Evolutionary conservation across 2,797 vertebrate genomes (phyloP), one percentile per base, ranked within the genome.

Genomic region (Melanogrammus aeglefinus): DNA sequence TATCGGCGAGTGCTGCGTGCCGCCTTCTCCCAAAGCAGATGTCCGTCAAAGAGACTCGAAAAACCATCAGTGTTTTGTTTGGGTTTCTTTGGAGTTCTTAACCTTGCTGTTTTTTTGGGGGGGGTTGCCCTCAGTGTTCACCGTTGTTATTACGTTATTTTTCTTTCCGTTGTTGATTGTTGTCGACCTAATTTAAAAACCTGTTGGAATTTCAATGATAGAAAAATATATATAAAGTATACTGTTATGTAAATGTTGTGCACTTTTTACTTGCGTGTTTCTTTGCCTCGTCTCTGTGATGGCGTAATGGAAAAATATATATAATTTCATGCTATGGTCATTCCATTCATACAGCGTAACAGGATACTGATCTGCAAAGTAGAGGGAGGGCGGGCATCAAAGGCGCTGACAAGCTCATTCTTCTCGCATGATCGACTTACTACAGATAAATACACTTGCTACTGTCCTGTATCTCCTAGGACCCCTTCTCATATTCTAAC

Each of bases 181-280:
- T 80, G 76, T 86, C 73, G 71, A 41, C 82, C 83, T 87, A 88
- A 88, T 86, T 86, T 80, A 84, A 85, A 87, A 31, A 66, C 69
- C 47, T 86, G 81, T 88, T 80, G 57, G 80, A 70, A 74, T 80
- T 92, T 91, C 86, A 80, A 93, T 91, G 92, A 91, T 93, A 92
- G 87, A 86, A 78, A 76, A 76, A 35, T 74, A 73, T 79, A 81
- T 79, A 85, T 21, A 75, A 38, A 10, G 41, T 73, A 39, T 39
- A 75, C 24, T 24, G 21, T 1, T 36, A 76, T 27, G 10, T 24
- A 70, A 24, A 36, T 31, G 4, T 38, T 35, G 8, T 81, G 41
- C 72, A 1, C 73, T 13, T 76, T 3, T 69, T 7, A 18, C 21
- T 57, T 57, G 13, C 33, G 18, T 38, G 51, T 38, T 69, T 13